Conservation (phyloP, 2,888 invertebrate species). For the Seira sanloemensis region DNA sequence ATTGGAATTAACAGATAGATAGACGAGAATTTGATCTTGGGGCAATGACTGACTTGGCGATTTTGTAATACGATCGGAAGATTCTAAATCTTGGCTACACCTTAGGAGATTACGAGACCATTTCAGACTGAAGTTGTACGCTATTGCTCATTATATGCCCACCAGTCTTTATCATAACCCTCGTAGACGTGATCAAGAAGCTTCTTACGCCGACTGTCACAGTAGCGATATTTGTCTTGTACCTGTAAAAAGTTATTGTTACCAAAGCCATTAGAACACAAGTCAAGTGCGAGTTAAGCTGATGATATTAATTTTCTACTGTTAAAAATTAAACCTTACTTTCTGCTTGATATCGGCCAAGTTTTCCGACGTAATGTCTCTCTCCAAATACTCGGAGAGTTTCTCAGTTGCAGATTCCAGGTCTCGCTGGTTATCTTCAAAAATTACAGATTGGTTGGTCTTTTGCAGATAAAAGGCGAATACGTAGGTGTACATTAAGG, state of each 20-base stretch:
- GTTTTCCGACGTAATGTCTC: constrained; percentile 98
- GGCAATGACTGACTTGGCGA: constrained; percentile 51
- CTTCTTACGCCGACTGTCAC: constrained; percentile 96
- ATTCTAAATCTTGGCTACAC: constrained; percentile 52
- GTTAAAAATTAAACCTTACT: constrained; percentile 90
- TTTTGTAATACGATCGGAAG: constrained; percentile 53
- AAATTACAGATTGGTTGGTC: constrained; percentile 99
- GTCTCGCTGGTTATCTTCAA: constrained; percentile 99
- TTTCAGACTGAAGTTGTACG: constrained; percentile 35
- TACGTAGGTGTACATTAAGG: constrained; percentile 99
- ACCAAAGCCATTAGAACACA: too few species aligned
- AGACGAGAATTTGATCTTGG: constrained; percentile 38
- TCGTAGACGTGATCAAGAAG: constrained; percentile 98
- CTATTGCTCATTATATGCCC: constrained; percentile 88
- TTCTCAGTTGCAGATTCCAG: constrained; percentile 98
- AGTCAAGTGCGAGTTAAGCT: too few species aligned
- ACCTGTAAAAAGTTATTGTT: too few species aligned
- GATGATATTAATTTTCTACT: too few species aligned
- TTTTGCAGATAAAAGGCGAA: constrained; percentile 98
- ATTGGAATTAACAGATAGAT: constrained; percentile 43
- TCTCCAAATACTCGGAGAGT: constrained; percentile 96
- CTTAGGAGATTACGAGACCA: constrained; percentile 51
- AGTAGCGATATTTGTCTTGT: constrained; percentile 84
- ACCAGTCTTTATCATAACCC: constrained; percentile 98
- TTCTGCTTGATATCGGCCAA: constrained; percentile 98